These are phyloP conservation scores for Acanthosepion esculentum DNA, from an alignment of 2,888 invertebrate species.

Conservation along the genomic window DNA sequence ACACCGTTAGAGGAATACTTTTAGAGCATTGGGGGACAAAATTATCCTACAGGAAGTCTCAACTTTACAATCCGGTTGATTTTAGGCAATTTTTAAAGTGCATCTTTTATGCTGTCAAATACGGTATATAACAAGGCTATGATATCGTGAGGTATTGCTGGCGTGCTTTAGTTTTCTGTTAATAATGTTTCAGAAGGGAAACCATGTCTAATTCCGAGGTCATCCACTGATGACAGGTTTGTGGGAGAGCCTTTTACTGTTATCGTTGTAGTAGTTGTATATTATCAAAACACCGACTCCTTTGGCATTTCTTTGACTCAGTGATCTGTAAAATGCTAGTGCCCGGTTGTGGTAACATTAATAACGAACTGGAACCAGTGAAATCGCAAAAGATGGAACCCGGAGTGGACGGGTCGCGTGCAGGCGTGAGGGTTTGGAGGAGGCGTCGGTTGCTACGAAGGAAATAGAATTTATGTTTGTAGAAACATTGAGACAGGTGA, in stretches of 20 bases:
- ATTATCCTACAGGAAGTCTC: too few relatives aligned
- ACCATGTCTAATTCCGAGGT: not conserved
- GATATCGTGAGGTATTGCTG: not conserved
- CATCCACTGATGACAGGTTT: too few relatives aligned
- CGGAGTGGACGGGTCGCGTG: not conserved
- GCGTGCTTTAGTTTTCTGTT: not conserved
- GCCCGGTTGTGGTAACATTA: not conserved
- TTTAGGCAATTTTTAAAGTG: too few relatives aligned
- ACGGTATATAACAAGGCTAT: not conserved
- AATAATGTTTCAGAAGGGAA: not conserved
- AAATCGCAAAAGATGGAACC: not conserved
- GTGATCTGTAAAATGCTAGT: not conserved
- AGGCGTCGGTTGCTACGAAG: not conserved
- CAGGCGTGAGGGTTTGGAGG: not conserved
- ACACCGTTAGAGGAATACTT: too few relatives aligned
- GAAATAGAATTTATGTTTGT: not conserved
- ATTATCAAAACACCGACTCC: not conserved
- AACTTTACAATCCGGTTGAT: too few relatives aligned
- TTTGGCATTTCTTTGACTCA: not conserved
- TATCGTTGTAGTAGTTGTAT: not conserved
- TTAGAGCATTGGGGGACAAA: too few relatives aligned
- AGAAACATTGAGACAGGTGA: not conserved
- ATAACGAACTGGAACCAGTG: not conserved
- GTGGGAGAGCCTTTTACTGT: not conserved
- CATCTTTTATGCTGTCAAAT: too few relatives aligned